phyloP scores from a whole-genome alignment of 1,140 invertebrate genomes.

The Ephestia elutella region DNA sequence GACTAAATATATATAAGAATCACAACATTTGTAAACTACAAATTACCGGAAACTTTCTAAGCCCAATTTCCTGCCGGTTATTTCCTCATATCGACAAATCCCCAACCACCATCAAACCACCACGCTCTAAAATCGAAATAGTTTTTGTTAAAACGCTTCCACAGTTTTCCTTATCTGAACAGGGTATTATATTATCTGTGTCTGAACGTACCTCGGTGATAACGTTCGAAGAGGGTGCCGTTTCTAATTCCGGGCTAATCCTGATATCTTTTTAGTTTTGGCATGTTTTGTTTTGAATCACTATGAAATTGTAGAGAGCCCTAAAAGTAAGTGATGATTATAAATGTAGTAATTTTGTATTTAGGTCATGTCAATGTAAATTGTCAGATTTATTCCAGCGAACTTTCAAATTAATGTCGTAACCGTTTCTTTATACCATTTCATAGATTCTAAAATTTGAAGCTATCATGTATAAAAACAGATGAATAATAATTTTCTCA shows the following conservation, averaged over 20 bases:
- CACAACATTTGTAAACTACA: no score
- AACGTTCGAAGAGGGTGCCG: not conserved
- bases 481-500: not conserved
- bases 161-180: constrained; percentile 3
- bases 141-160: constrained; percentile 1
- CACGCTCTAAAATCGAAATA: not conserved
- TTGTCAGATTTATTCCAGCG: no score
- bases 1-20: no score
- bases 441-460: no score
- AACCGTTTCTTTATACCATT: no score
- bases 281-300: not conserved
- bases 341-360: no score
- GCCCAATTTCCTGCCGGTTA: not conserved
- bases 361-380: no score
- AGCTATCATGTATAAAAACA: not conserved
- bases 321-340: no score
- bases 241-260: not conserved
- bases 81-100: not conserved
- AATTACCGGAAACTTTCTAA: no score
- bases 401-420: no score
- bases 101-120: no score
- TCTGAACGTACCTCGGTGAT: not conserved
- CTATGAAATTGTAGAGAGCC: not conserved
- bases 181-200: no score
- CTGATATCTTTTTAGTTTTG: not conserved